Evolutionary conservation across 2,113 vertebrate genomes (phyloP), one percentile per base, ranked within the genome.

Genomic region (cat (Felis catus)): DNA sequence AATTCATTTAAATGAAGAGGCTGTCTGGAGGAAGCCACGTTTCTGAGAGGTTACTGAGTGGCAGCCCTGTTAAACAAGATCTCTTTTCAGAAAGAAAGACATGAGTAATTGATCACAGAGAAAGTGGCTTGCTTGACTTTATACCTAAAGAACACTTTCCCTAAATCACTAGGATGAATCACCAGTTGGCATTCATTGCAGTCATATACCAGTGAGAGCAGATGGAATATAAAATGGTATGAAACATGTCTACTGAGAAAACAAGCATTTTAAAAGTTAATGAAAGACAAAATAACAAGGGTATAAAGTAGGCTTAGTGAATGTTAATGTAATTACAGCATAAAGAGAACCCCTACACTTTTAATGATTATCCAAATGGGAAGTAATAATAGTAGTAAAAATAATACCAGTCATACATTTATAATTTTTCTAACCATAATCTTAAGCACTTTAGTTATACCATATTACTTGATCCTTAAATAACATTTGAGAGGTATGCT

Each of bases 101-200:
- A 71, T 36, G 36, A 92, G 61, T 86, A 92, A 96, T 78, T 88
- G 70, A 96, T 85, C 55, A 81, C 66, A 89, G 45, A 96, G 85
- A 94, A 83, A 95, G 41, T 48, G 15, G 18, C 71, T 95, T 94
- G 27, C 89, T 95, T 95, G 70, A 82, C 92, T 97, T 97, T 97
- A 71, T 55, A 94, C 90, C 53, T 92, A 76, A 92, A 92, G 80
- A 97, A 88, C 33, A 73, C 21, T 91, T 92, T 93, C 63, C 94
- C 85, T 97, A 97, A 97, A 98, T 97, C 97, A 97, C 74, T 78
- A 70, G 89, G 58, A 97, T 97, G 92, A 97, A 97, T 96, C 94
- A 97, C 61, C 92, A 94, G 51, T 93, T 97, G 92, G 90, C 97
- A 97, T 90, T 93, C 92, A 98, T 89, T 96, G 65, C 92, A 88